These are phyloP conservation scores for Potamilus streckersoni DNA, from an alignment of 1,140 invertebrate genomes.

Conservation along the genomic window DNA sequence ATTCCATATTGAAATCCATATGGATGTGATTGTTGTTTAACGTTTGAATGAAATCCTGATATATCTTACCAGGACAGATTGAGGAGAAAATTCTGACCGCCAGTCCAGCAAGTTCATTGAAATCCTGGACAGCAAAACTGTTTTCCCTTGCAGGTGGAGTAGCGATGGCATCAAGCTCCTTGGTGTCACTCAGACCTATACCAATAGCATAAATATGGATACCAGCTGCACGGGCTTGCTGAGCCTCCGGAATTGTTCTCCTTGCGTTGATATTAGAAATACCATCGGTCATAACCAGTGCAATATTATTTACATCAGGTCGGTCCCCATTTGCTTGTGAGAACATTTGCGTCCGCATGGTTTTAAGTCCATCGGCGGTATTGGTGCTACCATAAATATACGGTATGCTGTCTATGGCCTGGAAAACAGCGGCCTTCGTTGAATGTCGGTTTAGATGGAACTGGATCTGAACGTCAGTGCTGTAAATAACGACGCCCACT, in stretches of 20 bases:
- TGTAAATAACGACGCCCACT: constrained; percentile 44
- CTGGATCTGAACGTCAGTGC: constrained; percentile 35
- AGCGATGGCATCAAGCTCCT: constrained; percentile 42
- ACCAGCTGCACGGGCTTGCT: constrained; percentile 17
- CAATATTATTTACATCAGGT: constrained; percentile 38
- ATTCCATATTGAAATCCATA: too few relatives aligned
- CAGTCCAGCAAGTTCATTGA: constrained; percentile 40
- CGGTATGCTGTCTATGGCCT: constrained; percentile 37
- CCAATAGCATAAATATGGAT: constrained; percentile 48
- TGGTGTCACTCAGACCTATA: constrained; percentile 39
- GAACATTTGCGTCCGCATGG: constrained; percentile 20
- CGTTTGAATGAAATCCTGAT: not conserved
- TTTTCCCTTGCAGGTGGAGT: constrained; percentile 31
- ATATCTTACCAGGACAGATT: constrained; percentile 34
- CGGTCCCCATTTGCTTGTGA: constrained; percentile 35
- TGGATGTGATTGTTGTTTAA: too few relatives aligned
- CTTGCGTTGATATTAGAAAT: constrained; percentile 44
- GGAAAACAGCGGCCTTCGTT: constrained; percentile 28
- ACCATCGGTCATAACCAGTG: constrained; percentile 56
- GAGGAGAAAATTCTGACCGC: constrained; percentile 44
- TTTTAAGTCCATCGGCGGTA: constrained; percentile 46
- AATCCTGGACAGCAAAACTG: constrained; percentile 38
- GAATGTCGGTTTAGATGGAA: constrained; percentile 36
- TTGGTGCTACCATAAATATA: constrained; percentile 44
- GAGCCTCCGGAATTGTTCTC: constrained; percentile 35